These are phyloP conservation scores for Drosophila quinaria DNA, from an alignment of 2,888 invertebrate species.

Conservation along the genomic window DNA sequence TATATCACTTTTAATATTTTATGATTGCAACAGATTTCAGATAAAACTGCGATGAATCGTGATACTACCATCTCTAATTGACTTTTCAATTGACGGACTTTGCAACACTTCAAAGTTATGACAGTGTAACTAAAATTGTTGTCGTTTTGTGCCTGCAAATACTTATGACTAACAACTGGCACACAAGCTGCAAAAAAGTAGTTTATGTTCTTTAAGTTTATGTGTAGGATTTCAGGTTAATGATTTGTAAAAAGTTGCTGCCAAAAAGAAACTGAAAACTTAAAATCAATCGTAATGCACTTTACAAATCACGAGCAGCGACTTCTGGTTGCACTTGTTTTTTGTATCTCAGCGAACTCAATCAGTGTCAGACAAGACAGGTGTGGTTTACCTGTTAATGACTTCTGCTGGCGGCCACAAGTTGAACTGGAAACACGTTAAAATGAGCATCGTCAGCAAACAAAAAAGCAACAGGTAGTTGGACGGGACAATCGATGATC, in stretches of 20 bases:
- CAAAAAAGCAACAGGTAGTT: constrained; percentile 30
- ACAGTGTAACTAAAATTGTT: constrained; percentile 27
- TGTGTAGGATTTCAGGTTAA: constrained; percentile 62
- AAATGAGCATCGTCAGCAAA: constrained; percentile 33
- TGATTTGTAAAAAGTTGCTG: constrained; percentile 35
- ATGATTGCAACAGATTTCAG: neutral
- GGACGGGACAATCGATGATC: constrained; percentile 36
- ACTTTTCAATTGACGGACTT: constrained; percentile 1
- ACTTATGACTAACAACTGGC: constrained; percentile 38
- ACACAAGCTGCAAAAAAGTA: constrained; percentile 22
- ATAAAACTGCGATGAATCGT: neutral
- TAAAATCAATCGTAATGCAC: constrained; percentile 58
- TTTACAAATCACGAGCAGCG: constrained; percentile 58
- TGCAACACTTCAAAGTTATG: constrained; percentile 48
- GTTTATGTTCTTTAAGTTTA: constrained; percentile 38
- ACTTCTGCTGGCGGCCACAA: constrained; percentile 39
- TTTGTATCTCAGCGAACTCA: constrained; percentile 21
- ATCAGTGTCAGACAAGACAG: constrained; percentile 41
- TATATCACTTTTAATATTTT: too few relatives aligned
- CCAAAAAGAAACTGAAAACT: constrained; percentile 27
- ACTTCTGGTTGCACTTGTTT: constrained; percentile 28
- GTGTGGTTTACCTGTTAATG: constrained; percentile 56
- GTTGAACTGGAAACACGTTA: constrained; percentile 12
- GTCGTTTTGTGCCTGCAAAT: constrained; percentile 21
- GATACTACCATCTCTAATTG: constrained; percentile 28